Base-by-base conservation (phyloP, 2,113 vertebrate species). In the Procapra przewalskii region DNA sequence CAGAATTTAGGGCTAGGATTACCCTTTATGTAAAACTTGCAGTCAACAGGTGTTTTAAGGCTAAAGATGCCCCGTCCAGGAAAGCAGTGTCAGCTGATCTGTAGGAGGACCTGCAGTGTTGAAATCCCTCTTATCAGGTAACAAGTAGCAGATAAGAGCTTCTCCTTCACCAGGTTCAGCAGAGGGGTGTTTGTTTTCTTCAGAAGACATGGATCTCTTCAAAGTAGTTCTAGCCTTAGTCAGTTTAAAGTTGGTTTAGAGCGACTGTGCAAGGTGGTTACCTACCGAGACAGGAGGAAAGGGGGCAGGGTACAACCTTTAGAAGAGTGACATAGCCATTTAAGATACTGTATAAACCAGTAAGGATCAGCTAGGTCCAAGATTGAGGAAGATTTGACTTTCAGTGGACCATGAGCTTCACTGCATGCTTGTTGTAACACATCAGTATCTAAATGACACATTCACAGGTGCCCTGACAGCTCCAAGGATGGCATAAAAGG, bases 41-140 rank as follows among this genome's bases (percentile, higher is more conserved):
- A 3, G 11, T 90, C 80, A 21, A n/a, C 23, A 31, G 31, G 15
- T 31, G 15, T 82, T 27, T 43, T 50, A 21, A 79, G 77, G 13
- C 11, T 33, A 82, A 86, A 60, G 36, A 23, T 23, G 16, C 36
- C 48, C 27, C 5, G 1, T 21, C 45, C 6, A 80, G 54, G 21
- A 23, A 45, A 71, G 83, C 36, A 25, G 7, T 12, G 27, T 45
- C 71, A 5, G 23, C 43, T 33, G 45, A 25, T 31, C 15, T 50
- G 36, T 16, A 19, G 2, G 21, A 55, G 10, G 33, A 21, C 23
- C 27, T 5, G 12, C 13, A 21, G 10, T 11, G 29, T 40, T 6
- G 13, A 27, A 45, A 7, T 27, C 3, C 0, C 10, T 21, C 4
- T 17, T 36, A 80, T 4, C 6, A 3, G 14, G 17, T 29, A 21